Evolutionary conservation across 1,140 invertebrate species (phyloP).

Genomic region (Pogonomyrmex barbatus): DNA sequence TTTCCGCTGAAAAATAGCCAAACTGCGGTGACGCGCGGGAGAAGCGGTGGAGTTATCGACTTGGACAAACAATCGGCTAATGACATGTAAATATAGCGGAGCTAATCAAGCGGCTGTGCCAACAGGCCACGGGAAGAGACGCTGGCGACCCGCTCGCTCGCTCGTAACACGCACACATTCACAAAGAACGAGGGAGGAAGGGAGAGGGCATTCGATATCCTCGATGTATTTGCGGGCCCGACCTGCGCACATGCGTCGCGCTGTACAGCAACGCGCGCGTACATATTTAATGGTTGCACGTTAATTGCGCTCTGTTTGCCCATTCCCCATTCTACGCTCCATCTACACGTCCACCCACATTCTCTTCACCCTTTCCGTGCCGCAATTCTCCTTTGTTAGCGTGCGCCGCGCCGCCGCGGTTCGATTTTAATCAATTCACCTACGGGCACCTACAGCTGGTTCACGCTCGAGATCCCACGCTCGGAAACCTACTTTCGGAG

Average conservation of each 20-base stretch:
- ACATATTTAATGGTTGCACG: constrained; percentile 84
- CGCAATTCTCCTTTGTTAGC: constrained; percentile 74
- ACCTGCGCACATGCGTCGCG: constrained; percentile 70
- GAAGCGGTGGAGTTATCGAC: constrained; percentile 72
- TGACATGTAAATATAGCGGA: constrained; percentile 85
- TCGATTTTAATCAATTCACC: constrained; percentile 84
- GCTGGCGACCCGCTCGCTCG: constrained; percentile 63
- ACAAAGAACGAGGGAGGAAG: constrained; percentile 46
- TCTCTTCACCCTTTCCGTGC: constrained; percentile 72
- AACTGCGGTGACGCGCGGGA: constrained; percentile 61
- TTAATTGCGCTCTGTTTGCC: constrained; percentile 84
- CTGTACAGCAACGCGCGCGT: constrained; percentile 77
- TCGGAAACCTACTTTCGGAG: constrained; percentile 59
- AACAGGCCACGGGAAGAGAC: constrained; percentile 82
- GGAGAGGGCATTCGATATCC: constrained; percentile 80
- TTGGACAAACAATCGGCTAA: constrained; percentile 85
- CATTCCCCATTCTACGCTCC: constrained; percentile 75
- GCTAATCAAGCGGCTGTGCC: constrained; percentile 86
- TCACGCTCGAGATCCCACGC: constrained; percentile 75
- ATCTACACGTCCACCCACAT: constrained; percentile 64
- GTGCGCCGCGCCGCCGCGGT: constrained; percentile 72
- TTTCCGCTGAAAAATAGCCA: constrained; percentile 26
- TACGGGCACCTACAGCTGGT: constrained; percentile 75
- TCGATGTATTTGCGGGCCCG: constrained; percentile 76
- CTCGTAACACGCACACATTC: background rate